Evolutionary conservation across 1,140 invertebrate species (phyloP), one percentile per base, ranked within the genome.

Genomic region (Papilio xuthus): DNA sequence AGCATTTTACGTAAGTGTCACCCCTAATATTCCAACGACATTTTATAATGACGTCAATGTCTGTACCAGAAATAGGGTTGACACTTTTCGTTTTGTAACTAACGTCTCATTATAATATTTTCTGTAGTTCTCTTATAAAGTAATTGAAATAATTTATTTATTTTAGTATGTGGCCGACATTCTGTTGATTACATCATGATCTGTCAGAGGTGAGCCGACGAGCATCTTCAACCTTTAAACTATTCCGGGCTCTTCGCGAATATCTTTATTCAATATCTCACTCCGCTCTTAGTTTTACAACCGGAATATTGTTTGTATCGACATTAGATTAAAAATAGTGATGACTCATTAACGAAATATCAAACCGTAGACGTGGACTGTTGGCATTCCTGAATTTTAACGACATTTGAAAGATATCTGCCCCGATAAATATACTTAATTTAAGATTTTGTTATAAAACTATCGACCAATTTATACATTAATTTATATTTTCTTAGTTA

Each of bases 141-240:
- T 60, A 13, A 26, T 60, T 60, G 23, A 15, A 60, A 60, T 60
- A 26, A 60, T 60, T 60, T 13, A 26, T 60, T 60, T 26, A 60
- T n/a, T n/a, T n/a, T n/a, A n/a, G n/a, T n/a, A n/a, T n/a, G 56
- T 60, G 23, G 56, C 20, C 56, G 56, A 2, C n/a, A 56, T 23
- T 56, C 53, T 56, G 79, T 74, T 69, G 60, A 56, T 91, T 86
- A 89, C 88, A 86, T 90, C 87, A 92, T 84, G 71, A 81, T 44
- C 79, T 86, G 85, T 85, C 85, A 88, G 79, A 90, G 86, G 85
- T 90, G 84, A 86, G 85, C 84, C 80, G 77, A 82, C 80, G 82
- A 70, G 78, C 83, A 92, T 90, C 91, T 88, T 92, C 90, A 91
- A 92, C 89, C 90, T 92, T 92, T 91, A 87, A 86, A 87, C 86